A percentile compares a stretch with the other conserved stretches of the same genome.
Evolutionary conservation across 1,140 invertebrate species (phyloP).

Genomic region (Ostrea edulis): DNA sequence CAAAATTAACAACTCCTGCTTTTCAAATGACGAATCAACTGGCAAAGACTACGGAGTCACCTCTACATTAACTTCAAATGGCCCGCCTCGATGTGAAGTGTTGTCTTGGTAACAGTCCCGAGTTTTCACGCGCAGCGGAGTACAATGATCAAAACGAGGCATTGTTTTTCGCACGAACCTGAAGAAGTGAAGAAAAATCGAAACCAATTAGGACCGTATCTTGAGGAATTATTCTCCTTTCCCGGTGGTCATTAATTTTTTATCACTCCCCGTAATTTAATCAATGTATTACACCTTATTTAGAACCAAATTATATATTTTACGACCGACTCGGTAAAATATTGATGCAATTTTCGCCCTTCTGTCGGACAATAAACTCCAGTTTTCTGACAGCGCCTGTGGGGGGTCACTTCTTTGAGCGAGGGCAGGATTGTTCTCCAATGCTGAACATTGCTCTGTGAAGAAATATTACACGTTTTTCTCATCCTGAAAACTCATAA

Average conservation of each 20-base stretch:
- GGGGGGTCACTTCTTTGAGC: not conserved
- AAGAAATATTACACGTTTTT: not conserved
- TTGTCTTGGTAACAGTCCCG: not conserved
- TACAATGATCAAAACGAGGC: not conserved
- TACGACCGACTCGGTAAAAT: constrained; percentile 23
- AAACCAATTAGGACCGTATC: constrained; percentile 27
- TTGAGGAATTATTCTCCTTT: not conserved
- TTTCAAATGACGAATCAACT: no score
- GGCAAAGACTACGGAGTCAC: no score
- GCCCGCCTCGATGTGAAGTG: not conserved
- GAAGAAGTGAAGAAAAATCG: constrained; percentile 6
- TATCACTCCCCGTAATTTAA: constrained; percentile 19
- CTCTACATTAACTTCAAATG: no score
- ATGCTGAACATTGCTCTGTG: not conserved
- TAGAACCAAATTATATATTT: constrained; percentile 33
- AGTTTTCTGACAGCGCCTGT: not conserved
- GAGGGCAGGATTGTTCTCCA: not conserved
- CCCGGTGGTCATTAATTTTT: constrained; percentile 34
- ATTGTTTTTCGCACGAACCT: constrained; percentile 32
- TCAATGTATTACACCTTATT: constrained; percentile 11
- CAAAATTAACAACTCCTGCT: no score
- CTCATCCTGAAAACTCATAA: not conserved
- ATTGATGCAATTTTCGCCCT: constrained; percentile 34
- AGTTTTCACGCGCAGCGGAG: not conserved
- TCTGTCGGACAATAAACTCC: not conserved